Percentiles rank a stretch among this genome's conserved stretches.
Conservation (phyloP, 2,888 invertebrate genomes). For the Agrotis clavis region DNA sequence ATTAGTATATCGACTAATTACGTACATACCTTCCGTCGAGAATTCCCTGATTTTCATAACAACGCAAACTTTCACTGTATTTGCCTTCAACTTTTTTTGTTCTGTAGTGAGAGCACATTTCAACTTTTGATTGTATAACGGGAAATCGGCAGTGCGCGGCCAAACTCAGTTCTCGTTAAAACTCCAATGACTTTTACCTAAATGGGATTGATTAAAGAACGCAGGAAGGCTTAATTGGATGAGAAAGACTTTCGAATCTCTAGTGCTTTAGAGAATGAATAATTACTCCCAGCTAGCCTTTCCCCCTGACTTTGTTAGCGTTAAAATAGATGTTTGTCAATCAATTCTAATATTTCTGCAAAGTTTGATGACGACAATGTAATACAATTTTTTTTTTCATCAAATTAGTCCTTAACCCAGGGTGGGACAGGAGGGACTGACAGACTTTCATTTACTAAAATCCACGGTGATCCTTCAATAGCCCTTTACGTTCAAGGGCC, state of each 20-base stretch:
- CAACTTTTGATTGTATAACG: conserved; percentile 60
- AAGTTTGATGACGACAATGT: no score
- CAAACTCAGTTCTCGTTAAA: conserved; percentile 64
- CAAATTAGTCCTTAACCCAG: no score
- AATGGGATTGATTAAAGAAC: conserved; percentile 68
- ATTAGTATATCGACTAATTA: conserved; percentile 54
- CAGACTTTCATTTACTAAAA: no score
- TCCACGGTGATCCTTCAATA: no score
- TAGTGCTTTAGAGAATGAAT: conserved; percentile 56
- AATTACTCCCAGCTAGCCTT: conserved; percentile 51
- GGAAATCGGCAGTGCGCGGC: conserved; percentile 50
- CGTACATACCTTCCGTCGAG: conserved; percentile 29
- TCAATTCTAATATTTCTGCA: no score
- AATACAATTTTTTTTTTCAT: no score
- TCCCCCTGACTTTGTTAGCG: no score
- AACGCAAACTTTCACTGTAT: conserved; percentile 40
- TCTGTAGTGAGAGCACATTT: conserved; percentile 50
- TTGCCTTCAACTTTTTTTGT: conserved; percentile 57
- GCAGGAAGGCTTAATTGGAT: conserved; percentile 68
- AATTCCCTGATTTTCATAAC: conserved; percentile 50
- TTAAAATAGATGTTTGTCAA: no score
- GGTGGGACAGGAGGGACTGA: no score
- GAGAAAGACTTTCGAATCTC: conserved; percentile 60
- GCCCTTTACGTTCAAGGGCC: no score
- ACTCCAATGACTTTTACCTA: conserved; percentile 65